Evolutionary conservation across 1,140 invertebrate species (phyloP).

Genomic region (Sogatella furcifera): DNA sequence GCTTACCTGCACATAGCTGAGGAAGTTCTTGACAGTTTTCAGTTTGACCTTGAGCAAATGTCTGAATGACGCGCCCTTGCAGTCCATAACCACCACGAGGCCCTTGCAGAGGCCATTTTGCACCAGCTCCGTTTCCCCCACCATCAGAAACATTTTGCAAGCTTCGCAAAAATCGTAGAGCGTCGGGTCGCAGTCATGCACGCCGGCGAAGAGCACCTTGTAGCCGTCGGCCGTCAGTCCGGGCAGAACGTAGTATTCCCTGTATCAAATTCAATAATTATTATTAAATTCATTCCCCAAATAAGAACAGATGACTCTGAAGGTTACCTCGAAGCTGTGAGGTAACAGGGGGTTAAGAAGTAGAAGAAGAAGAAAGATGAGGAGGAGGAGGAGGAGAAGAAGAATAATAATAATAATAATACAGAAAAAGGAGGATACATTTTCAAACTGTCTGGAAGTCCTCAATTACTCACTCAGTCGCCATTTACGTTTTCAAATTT

Average conservation of each 20-base stretch:
- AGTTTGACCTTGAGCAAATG: background rate
- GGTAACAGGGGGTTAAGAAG: no score
- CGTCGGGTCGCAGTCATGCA: constrained; percentile 7
- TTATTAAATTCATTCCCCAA: no score
- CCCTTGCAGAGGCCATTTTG: background rate
- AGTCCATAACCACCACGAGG: background rate
- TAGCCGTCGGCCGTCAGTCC: constrained; percentile 7
- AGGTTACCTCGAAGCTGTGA: no score
- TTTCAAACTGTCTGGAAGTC: no score
- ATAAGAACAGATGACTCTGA: no score
- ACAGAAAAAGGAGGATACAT: no score
- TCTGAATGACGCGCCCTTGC: background rate
- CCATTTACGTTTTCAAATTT: no score
- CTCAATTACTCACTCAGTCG: no score
- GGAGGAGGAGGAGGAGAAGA: no score
- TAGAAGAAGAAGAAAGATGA: no score
- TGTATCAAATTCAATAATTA: no score
- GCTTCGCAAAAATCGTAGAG: constrained; percentile 7
- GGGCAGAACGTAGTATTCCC: constrained; percentile 6
- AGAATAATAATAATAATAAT: no score
- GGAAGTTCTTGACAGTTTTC: background rate
- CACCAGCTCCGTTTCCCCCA: background rate
- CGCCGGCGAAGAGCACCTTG: constrained; percentile 9
- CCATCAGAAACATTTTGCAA: background rate
- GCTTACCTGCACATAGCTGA: background rate